Evolutionary conservation across 2,888 invertebrate genomes (phyloP).

Genomic region (Copidosoma aretas): DNA sequence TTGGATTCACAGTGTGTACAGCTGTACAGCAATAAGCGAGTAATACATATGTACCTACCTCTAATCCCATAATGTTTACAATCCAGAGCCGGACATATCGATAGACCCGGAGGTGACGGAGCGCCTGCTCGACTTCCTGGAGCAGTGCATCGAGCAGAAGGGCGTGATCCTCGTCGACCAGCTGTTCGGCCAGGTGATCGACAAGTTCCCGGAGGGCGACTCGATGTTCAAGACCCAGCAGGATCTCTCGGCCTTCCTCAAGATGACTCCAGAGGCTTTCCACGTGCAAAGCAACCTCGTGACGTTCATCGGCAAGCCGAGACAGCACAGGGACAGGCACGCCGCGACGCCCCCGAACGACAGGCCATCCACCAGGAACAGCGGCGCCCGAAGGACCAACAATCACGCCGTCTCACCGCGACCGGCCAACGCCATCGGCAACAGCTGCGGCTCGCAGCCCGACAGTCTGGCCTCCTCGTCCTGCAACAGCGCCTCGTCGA

Average conservation of each 20-base stretch:
- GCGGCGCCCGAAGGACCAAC: conserved; percentile 26
- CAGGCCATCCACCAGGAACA: no score
- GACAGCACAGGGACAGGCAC: conserved; percentile 50
- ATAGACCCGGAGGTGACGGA: conserved; percentile 86
- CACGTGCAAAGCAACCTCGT: conserved; percentile 93
- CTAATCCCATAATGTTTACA: conserved; percentile 46
- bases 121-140: conserved; percentile 81
- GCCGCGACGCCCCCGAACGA: background rate
- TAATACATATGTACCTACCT: conserved; percentile 9
- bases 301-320: conserved; percentile 79
- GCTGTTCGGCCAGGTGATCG: conserved; percentile 80
- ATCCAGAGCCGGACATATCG: conserved; percentile 66
- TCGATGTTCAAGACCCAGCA: conserved; percentile 90
- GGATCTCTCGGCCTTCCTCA: conserved; percentile 88
- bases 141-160: conserved; percentile 80
- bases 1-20: no score
- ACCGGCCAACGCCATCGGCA: conserved; percentile 1
- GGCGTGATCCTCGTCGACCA: conserved; percentile 87
- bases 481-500: conserved; percentile 45
- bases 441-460: conserved; percentile 37
- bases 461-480: conserved; percentile 39
- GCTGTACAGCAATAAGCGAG: no score
- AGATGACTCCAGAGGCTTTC: conserved; percentile 93
- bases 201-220: conserved; percentile 79
- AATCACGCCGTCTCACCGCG: conserved; percentile 7